Conservation (phyloP, 2,797 vertebrate species). For the Crocodylus rhombifer region DNA sequence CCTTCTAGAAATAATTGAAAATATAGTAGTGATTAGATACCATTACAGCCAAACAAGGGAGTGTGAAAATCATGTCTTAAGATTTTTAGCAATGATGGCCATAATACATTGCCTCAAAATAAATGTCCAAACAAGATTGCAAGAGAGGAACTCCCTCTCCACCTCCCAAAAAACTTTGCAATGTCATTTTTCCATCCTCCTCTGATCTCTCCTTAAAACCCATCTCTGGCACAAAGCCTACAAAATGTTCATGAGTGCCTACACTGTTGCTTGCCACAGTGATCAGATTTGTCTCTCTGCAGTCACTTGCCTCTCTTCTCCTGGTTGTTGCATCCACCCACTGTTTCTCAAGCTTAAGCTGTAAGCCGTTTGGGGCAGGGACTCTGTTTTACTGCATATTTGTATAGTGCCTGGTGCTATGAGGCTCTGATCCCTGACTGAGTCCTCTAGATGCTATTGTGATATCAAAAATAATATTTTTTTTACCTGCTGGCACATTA, state of each 20-base stretch:
- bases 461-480: background rate
- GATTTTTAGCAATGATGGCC: background rate
- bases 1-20: background rate
- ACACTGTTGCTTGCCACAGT: background rate
- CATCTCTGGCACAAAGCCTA: background rate
- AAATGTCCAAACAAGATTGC: background rate
- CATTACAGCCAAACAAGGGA: background rate
- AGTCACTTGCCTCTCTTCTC: accelerated
- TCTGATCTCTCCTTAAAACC: background rate
- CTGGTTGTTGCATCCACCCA: background rate
- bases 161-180: background rate
- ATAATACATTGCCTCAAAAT: background rate
- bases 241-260: background rate
- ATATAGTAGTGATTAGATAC: background rate
- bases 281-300: background rate
- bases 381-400: background rate
- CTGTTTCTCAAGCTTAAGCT: background rate
- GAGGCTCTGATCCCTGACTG: background rate
- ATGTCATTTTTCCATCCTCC: background rate
- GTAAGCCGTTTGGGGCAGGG: background rate
- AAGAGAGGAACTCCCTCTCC: background rate
- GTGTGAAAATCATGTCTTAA: background rate
- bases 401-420: background rate
- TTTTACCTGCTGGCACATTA: background rate
- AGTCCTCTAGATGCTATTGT: background rate